Evolutionary conservation across 2,113 vertebrate genomes (phyloP), one percentile per base, ranked within the genome.

Genomic region (Odontesthes bonariensis): DNA sequence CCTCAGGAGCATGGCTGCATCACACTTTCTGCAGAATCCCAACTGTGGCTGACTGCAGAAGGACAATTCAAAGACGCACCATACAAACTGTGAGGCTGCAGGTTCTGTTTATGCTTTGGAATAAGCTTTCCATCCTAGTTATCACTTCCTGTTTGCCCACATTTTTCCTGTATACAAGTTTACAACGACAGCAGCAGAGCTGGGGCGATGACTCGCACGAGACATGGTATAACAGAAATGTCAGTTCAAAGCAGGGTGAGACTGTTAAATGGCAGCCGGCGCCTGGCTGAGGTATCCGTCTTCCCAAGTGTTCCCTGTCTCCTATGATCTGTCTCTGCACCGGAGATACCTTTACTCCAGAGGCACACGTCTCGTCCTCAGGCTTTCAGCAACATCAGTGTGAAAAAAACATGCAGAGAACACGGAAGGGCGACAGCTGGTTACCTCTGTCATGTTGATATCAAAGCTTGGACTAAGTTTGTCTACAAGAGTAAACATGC

Each of bases 251-350:
- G 63, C 61, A 73, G 60, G 69, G 80, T 0, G 78, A 92, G 94
- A 86, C 93, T 91, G 94, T 91, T 96, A 97, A 97, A 97, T 96
- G 96, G 95, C 95, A 97, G 86, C 91, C 86, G 95, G 91, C 83
- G 95, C 94, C 95, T 59, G 90, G 89, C 85, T 62, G 89, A 95
- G 92, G 94, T 94, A 95, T 95, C 92, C 90, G 93, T 91, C 94
- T 92, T 93, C 80, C 94, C 95, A 91, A 95, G 95, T 95, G 95
- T 91, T 95, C 79, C 93, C 83, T 96, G 95, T 97, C 96, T 95
- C 91, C 86, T 91, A 91, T 85, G 86, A 96, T 96, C 89, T 88
- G 94, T 96, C 95, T 95, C 66, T 55, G 86, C 77, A 90, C 93
- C 94, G 94, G 94, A 87, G 89, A 97, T 93, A 92, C 88, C 91